Evolutionary conservation across 2,113 vertebrate genomes (phyloP).

Genomic region (Crocuta crocuta): DNA sequence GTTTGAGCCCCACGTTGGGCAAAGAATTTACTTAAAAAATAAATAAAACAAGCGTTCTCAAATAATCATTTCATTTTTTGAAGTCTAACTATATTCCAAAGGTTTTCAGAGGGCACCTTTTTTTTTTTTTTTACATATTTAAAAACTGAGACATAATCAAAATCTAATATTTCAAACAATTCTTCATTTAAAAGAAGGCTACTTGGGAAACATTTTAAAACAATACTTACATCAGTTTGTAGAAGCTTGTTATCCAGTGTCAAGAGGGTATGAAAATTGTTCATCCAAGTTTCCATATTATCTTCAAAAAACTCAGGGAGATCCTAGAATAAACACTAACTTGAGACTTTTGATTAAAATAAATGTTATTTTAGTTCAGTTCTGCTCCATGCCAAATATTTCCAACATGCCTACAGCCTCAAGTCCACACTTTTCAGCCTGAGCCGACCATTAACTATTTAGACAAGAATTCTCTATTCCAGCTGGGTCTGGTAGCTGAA

Average conservation of each 20-base stretch:
- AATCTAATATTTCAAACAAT: neutral
- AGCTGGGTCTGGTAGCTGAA: neutral
- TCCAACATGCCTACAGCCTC: neutral
- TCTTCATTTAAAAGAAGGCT: slow-evolving; percentile 29
- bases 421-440: neutral
- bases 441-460: neutral
- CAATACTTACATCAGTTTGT: slow-evolving; percentile 95
- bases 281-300: slow-evolving; percentile 99
- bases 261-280: slow-evolving; percentile 96
- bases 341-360: slow-evolving; percentile 43
- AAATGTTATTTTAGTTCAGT: neutral
- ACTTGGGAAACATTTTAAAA: slow-evolving; percentile 21
- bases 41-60: neutral
- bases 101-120: neutral
- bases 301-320: slow-evolving; percentile 99
- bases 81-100: neutral
- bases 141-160: neutral
- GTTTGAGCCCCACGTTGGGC: neutral
- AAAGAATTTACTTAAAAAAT: neutral
- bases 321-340: slow-evolving; percentile 88
- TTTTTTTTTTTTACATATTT: neutral
- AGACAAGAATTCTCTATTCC: neutral
- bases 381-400: neutral
- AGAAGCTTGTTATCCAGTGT: slow-evolving; percentile 99
- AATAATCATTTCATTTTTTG: slow-evolving; percentile 8